Evolutionary conservation across 2,113 vertebrate genomes (phyloP).

Genomic region (Oxygymnocypris stewartii): DNA sequence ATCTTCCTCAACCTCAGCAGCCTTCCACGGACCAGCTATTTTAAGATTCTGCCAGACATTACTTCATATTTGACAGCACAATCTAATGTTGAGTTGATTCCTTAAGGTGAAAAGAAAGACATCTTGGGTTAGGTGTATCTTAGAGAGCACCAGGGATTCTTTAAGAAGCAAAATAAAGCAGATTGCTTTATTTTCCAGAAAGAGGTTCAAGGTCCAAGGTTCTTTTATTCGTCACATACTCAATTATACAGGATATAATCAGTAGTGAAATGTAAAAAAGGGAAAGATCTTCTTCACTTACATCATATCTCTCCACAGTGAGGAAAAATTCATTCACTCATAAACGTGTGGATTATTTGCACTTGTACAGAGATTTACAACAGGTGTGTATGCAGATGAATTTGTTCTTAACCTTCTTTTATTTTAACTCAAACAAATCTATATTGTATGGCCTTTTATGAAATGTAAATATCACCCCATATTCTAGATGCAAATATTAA

Average conservation of each 20-base stretch:
- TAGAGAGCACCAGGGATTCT: conserved; percentile 56
- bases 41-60: conserved; percentile 38
- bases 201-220: conserved; percentile 18
- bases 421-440: background rate
- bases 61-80: background rate
- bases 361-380: background rate
- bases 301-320: background rate
- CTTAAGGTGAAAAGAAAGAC: conserved; percentile 18
- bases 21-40: conserved; percentile 51
- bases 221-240: too few relatives aligned
- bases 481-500: too few relatives aligned
- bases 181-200: conserved; percentile 52
- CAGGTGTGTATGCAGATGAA: background rate
- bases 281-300: background rate
- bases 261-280: background rate
- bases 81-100: conserved; percentile 33
- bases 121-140: conserved; percentile 39
- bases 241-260: too few relatives aligned
- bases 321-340: background rate
- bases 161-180: conserved; percentile 59
- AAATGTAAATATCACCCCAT: background rate
- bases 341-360: background rate
- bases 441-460: background rate
- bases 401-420: background rate
- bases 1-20: conserved; percentile 41